Evolutionary conservation across 2,888 invertebrate genomes (phyloP).

Genomic region (Sympetrum striolatum): DNA sequence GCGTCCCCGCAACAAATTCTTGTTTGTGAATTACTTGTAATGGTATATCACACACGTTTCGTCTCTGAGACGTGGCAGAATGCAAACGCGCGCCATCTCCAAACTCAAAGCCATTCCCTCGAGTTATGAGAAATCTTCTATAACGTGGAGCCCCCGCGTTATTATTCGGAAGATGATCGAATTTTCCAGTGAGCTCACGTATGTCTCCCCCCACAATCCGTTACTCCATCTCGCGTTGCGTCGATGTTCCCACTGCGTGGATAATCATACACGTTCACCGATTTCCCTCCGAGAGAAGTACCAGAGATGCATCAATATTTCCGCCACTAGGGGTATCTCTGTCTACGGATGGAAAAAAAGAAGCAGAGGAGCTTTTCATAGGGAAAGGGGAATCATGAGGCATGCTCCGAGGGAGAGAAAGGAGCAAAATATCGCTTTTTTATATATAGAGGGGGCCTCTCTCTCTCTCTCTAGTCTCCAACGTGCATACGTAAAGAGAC

Average conservation of each 20-base stretch:
- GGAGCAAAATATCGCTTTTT: background rate
- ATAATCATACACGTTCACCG: background rate
- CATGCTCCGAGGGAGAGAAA: background rate
- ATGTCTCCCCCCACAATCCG: background rate
- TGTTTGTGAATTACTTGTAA: too few species aligned
- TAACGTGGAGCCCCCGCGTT: too few species aligned
- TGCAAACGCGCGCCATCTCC: too few species aligned
- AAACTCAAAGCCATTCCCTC: too few species aligned
- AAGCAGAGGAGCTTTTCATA: background rate
- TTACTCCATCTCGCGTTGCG: background rate
- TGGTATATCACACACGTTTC: too few species aligned
- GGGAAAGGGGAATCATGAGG: background rate
- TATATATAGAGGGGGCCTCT: background rate
- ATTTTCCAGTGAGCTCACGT: background rate
- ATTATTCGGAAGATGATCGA: too few species aligned
- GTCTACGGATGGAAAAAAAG: background rate
- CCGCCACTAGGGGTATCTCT: background rate
- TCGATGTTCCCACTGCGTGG: background rate
- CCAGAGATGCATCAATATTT: constrained; percentile 28
- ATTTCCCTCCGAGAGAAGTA: background rate
- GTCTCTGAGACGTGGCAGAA: too few species aligned
- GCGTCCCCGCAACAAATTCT: too few species aligned
- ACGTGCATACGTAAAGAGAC: constrained; percentile 22
- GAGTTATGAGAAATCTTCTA: too few species aligned
- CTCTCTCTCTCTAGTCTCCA: background rate